These are phyloP conservation scores for Eutolmus rufibarbis DNA, from an alignment of 2,888 invertebrate genomes.

Conservation along the genomic window DNA sequence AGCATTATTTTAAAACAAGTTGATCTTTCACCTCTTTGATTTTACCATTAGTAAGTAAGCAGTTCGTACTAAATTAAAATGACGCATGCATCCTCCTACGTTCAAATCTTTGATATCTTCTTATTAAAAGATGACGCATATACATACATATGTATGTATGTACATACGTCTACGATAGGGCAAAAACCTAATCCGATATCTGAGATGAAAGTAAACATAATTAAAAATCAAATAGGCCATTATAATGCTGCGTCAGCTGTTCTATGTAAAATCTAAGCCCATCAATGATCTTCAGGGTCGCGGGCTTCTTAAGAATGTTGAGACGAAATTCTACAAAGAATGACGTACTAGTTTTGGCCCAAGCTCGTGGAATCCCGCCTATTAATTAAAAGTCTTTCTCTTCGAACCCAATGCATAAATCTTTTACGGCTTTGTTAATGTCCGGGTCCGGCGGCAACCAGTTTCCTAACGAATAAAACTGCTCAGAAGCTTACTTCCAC, in stretches of 20 bases:
- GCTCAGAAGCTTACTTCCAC: not conserved
- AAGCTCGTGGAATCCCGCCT: not conserved
- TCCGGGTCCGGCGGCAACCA: conserved; percentile 14
- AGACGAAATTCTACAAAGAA: not conserved
- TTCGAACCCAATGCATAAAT: not conserved
- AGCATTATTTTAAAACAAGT: not conserved
- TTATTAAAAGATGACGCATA: not conserved
- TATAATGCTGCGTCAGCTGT: not conserved
- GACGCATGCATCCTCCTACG: not conserved
- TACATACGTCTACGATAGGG: not conserved
- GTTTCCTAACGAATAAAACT: not conserved
- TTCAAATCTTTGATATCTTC: not conserved
- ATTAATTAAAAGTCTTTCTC: not conserved
- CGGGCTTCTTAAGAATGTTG: not conserved
- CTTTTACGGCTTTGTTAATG: conserved; percentile 1
- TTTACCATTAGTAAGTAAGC: not conserved
- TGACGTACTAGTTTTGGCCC: not conserved
- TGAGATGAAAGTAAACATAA: not conserved
- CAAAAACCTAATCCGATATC: not conserved
- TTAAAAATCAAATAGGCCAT: not conserved
- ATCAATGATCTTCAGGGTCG: not conserved
- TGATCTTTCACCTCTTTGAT: not conserved
- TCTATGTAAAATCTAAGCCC: not conserved
- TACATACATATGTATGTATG: no score
- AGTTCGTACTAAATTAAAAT: not conserved